Conservation (phyloP, 2,888 invertebrate species). For the Dynastes grantii region DNA sequence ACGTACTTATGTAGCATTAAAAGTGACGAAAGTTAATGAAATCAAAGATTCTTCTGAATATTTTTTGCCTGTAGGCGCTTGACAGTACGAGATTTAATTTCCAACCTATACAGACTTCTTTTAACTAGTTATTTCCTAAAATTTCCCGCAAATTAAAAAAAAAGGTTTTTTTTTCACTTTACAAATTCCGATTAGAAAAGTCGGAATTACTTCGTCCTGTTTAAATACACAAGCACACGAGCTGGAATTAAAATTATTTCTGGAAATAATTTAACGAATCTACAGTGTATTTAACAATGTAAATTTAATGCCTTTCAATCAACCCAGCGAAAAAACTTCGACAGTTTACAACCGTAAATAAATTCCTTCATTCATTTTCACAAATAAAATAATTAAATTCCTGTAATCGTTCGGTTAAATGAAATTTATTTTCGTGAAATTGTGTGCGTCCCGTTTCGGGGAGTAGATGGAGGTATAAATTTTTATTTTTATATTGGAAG, state of each 20-base stretch:
- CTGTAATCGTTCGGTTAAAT: constrained; percentile 49
- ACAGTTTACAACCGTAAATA: constrained; percentile 54
- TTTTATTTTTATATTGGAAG: constrained; percentile 34
- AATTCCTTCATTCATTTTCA: constrained; percentile 50
- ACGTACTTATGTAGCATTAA: no score
- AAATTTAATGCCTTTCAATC: constrained; percentile 53
- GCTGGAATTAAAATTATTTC: constrained; percentile 39
- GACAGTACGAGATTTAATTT: no score
- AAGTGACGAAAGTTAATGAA: no score
- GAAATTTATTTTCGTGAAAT: constrained; percentile 48
- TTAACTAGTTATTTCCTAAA: no score
- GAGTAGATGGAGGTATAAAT: constrained; percentile 29
- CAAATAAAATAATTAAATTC: constrained; percentile 54
- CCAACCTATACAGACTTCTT: no score
- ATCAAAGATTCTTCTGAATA: no score
- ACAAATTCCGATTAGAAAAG: background rate
- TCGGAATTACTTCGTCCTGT: constrained; percentile 2
- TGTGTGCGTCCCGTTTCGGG: constrained; percentile 14
- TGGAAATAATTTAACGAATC: constrained; percentile 37
- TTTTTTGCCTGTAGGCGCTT: no score
- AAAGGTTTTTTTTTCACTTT: background rate
- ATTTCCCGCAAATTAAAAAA: no score
- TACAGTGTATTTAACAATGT: constrained; percentile 49
- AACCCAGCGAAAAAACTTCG: constrained; percentile 46
- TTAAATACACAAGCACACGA: background rate